Percentiles rank a stretch among this genome's conserved stretches.
Conservation (phyloP, 2,797 vertebrate species). For the Xenopus petersii region DNA sequence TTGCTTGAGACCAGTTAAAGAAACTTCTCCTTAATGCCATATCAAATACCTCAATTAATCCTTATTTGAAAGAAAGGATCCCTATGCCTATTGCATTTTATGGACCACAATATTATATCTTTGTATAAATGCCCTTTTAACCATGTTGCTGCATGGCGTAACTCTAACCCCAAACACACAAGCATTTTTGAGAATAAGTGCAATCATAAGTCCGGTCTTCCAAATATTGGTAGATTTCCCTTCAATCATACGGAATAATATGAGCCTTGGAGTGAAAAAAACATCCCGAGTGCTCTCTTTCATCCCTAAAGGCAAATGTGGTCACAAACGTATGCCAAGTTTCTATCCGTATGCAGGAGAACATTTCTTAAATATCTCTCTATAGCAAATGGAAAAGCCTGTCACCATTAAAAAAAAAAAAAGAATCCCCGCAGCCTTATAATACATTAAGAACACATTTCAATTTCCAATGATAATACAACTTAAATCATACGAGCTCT, state of each 20-base stretch:
- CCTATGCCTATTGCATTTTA: too few relatives aligned
- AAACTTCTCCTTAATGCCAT: too few relatives aligned
- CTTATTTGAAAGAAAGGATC: too few relatives aligned
- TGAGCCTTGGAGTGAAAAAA: constrained; percentile 3
- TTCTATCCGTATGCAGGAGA: constrained; percentile 29
- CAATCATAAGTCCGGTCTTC: constrained; percentile 9
- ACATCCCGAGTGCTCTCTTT: constrained; percentile 32
- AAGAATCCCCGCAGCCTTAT: constrained; percentile 16
- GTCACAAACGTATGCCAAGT: constrained; percentile 28
- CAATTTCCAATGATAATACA: constrained; percentile 23
- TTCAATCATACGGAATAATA: constrained; percentile 29
- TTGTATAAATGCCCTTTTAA: background rate
- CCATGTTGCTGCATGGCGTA: background rate
- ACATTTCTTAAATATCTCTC: constrained; percentile 34
- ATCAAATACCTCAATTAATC: too few relatives aligned
- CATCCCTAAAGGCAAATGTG: constrained; percentile 37
- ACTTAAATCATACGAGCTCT: background rate
- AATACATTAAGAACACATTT: constrained; percentile 15
- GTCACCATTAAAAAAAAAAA: constrained; percentile 22
- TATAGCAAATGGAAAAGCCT: constrained; percentile 24
- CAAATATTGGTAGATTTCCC: constrained; percentile 32
- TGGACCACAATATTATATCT: background rate
- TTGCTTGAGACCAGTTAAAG: too few relatives aligned
- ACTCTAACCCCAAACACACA: background rate
- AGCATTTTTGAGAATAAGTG: constrained; percentile 2